Evolutionary conservation across 2,113 vertebrate species (phyloP).

Genomic region (Caloenas nicobarica): DNA sequence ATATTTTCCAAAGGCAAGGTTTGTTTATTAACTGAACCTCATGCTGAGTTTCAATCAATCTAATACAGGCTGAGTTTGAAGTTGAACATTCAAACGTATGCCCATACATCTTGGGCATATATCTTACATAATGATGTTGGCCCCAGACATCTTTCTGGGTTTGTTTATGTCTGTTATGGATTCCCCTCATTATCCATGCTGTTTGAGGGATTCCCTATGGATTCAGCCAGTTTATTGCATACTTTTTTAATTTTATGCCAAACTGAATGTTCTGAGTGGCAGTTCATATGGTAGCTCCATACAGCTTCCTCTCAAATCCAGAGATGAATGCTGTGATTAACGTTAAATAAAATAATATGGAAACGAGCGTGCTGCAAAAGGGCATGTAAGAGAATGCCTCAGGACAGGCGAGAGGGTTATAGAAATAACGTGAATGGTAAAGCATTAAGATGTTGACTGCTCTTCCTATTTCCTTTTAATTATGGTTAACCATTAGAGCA

Average conservation of each 20-base stretch:
- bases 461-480: slow-evolving; percentile 45
- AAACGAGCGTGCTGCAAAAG: slow-evolving; percentile 35
- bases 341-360: slow-evolving; percentile 68
- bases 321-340: slow-evolving; percentile 66
- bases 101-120: slow-evolving; percentile 80
- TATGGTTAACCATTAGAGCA: slow-evolving; percentile 45
- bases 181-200: slow-evolving; percentile 90
- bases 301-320: slow-evolving; percentile 63
- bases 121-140: slow-evolving; percentile 85
- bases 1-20: slow-evolving; percentile 74
- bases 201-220: slow-evolving; percentile 86
- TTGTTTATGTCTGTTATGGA: slow-evolving; percentile 92
- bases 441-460: not conserved
- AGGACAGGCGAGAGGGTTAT: not conserved
- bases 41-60: slow-evolving; percentile 82
- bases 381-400: not conserved
- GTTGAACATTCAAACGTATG: slow-evolving; percentile 78
- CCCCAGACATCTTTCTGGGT: slow-evolving; percentile 83
- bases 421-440: not conserved
- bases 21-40: slow-evolving; percentile 81
- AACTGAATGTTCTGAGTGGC: slow-evolving; percentile 66
- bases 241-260: slow-evolving; percentile 82
- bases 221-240: slow-evolving; percentile 82
- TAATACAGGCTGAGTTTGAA: slow-evolving; percentile 77
- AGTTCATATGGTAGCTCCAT: slow-evolving; percentile 35